Evolutionary conservation across 37 sponge, comb jelly and placozoan genomes (phyloP), one percentile per base, ranked within the genome.

Genomic region (Cliona cf. orientalis): DNA sequence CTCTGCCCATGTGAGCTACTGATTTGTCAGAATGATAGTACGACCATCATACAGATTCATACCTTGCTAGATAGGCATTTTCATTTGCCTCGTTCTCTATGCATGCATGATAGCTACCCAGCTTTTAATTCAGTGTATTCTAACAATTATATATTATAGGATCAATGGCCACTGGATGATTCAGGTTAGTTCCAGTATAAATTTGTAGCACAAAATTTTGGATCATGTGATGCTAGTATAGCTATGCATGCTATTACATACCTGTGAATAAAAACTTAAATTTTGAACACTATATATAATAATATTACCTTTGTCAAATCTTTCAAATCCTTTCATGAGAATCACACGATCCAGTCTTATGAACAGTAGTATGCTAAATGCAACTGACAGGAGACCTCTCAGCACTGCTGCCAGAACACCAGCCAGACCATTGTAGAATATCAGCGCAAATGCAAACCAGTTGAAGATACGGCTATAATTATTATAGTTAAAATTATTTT

Each of bases 301-400:
- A n/a, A n/a, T n/a, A n/a, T n/a, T n/a, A n/a, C 85, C 85, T 0
- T 19, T 37, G 57, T 84, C 85, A 1, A 63, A 64, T 26, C 21
- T 55, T 61, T 84, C 85, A 2, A 84, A 66, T 5, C 85, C 85
- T 12, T 66, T 75, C 85, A 84, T 84, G 43, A 84, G 66, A 14
- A 84, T 77, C 29, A 66, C 67, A 0, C 68, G 39, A 31, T 84
- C 85, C 69, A 84, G 19, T 49, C 85, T 33, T 34, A 75, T 46
- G 40, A 84, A 34, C 0, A 84, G 76, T 5, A 84, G 40, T 1
- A 84, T 41, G 7, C 85, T 69, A 53, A 84, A 75, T 46, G 43
- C 2, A 31, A 75, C 0, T 3, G 71, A 49, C 0, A 41, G 37
- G 17, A 84, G 5, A 11, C 66, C 76, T 17, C 85, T 37, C 9